These are phyloP conservation scores for Labia minor DNA, from an alignment of 2,888 invertebrate species.

Conservation along the genomic window DNA sequence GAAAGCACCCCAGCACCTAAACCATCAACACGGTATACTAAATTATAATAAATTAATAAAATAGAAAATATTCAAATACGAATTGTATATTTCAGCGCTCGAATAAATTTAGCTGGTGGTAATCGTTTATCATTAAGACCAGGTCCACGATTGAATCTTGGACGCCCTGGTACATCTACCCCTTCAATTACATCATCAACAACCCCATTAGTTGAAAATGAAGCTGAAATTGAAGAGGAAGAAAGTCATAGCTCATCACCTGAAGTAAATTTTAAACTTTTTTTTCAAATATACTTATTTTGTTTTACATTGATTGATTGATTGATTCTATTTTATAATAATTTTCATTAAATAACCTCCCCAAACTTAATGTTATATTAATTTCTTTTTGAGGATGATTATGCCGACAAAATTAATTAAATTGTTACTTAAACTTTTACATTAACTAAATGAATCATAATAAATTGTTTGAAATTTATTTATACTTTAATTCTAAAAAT, in stretches of 20 bases:
- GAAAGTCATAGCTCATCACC: conserved; percentile 9
- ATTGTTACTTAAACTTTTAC: too few relatives aligned
- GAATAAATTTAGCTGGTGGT: conserved; percentile 40
- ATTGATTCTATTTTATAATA: too few relatives aligned
- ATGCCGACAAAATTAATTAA: too few relatives aligned
- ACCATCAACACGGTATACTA: conserved; percentile 29
- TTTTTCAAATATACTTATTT: not conserved
- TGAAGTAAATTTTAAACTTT: not conserved
- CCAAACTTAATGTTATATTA: too few relatives aligned
- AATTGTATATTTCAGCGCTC: conserved; percentile 31
- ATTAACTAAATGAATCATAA: too few relatives aligned
- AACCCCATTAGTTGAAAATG: conserved; percentile 28
- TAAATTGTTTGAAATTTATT: too few relatives aligned
- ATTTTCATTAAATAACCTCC: too few relatives aligned
- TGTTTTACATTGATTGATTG: too few relatives aligned
- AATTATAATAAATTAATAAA: not conserved
- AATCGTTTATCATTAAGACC: conserved; percentile 48
- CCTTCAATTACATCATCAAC: conserved; percentile 39
- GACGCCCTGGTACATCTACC: conserved; percentile 42
- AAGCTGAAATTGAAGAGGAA: conserved; percentile 33
- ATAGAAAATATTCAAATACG: conserved; percentile 20
- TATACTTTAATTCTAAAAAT: too few relatives aligned
- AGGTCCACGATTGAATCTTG: conserved; percentile 53
- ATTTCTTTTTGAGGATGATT: too few relatives aligned
- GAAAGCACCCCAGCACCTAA: conserved; percentile 28